Base-by-base conservation (phyloP, 2,888 invertebrate species). In the Prenolepis imparis region DNA sequence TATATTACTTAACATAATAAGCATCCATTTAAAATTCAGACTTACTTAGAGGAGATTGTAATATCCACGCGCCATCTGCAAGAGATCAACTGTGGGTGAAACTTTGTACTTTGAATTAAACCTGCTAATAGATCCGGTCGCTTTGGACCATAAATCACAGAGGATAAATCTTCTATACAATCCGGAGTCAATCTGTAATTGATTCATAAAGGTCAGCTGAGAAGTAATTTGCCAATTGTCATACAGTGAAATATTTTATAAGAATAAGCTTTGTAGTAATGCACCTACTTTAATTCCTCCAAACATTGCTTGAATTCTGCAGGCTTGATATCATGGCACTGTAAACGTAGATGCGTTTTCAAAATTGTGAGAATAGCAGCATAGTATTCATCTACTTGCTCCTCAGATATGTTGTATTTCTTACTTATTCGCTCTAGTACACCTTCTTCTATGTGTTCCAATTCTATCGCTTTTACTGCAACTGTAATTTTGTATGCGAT, bases 11-110 rank as follows among this genome's bases (percentile, higher is more conserved):
- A 12, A 44, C 80, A 24, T 73, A 12, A 44, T 59, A 18, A 68
- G 39, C 41, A 72, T 64, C 32, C 63, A 57, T 61, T 66, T 44
- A 11, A 81, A 48, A 48, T 28, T 11, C 36, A 24, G 28, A 52
- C 52, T 82, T 94, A 96, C 96, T 95, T 95, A 21, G 96, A 95
- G 21, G 95, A 94, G 77, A 96, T 93, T 0, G 95, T 95, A 74
- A 96, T 95, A 87, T 96, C 95, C 41, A 96, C 95, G 39, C 95
- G 94, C 96, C 96, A 96, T 87, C 95, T 92, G 93, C 92, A 95
- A 55, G 89, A 95, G 91, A 89, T 94, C 90, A 93, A 94, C 91
- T 91, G 94, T 90, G 88, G 95, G 93, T 87, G 95, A 92, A 92
- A 95, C 85, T 92, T 94, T 88, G 94, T 95, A 94, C 32, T 95